phyloP scores from a whole-genome alignment of 2,888 invertebrate genomes.

The Drosophila rubida region DNA sequence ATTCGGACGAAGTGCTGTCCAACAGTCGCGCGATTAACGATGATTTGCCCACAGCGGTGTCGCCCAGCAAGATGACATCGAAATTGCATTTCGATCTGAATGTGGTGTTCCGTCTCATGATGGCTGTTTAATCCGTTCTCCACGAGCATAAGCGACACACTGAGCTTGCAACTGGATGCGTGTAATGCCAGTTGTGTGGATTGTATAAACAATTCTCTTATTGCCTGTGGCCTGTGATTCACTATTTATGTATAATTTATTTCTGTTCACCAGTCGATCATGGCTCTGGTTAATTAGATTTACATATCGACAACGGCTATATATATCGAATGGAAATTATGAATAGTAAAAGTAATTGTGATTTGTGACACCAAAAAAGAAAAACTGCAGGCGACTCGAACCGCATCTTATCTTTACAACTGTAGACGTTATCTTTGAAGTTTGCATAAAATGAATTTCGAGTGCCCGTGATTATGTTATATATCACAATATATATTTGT shows the following conservation, averaged over 20 bases:
- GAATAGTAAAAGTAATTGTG: no score
- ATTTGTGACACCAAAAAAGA: no score
- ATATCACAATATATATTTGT: no score
- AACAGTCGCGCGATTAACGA: conserved; percentile 31
- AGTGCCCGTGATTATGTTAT: no score
- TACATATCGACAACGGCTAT: neutral
- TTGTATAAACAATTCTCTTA: neutral
- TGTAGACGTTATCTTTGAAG: no score
- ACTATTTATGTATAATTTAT: neutral
- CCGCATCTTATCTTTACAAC: no score
- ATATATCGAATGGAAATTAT: neutral
- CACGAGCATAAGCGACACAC: neutral
- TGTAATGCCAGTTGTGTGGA: neutral
- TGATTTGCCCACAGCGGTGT: conserved; percentile 48
- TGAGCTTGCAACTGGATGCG: conserved; percentile 3
- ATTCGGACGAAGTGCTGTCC: neutral
- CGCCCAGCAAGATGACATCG: conserved; percentile 41
- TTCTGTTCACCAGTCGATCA: neutral
- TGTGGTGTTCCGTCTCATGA: neutral
- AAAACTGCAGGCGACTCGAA: no score
- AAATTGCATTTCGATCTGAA: neutral
- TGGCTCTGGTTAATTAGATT: neutral
- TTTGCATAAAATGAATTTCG: no score
- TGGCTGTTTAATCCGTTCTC: conserved; percentile 1
- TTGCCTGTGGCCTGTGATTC: neutral